These are phyloP conservation scores for Drosophila sulfurigaster DNA, from an alignment of 1,140 invertebrate genomes.

Conservation along the genomic window DNA sequence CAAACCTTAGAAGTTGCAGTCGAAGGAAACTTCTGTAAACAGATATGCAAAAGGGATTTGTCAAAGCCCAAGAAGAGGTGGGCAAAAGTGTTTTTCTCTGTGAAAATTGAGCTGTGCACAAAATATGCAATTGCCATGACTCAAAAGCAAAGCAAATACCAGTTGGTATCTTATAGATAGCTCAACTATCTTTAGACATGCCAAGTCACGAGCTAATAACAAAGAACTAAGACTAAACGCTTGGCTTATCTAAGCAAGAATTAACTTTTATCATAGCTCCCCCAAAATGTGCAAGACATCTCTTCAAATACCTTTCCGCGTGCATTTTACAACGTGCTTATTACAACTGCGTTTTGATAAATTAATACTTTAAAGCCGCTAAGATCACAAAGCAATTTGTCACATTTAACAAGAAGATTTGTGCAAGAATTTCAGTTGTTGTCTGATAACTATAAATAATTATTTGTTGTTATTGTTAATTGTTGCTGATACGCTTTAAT, in stretches of 20 bases:
- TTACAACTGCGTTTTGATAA: not conserved
- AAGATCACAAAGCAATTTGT: conserved; percentile 50
- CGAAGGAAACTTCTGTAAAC: conserved; percentile 12
- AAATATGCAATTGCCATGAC: not conserved
- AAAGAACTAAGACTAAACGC: not conserved
- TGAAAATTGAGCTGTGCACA: conserved; percentile 14
- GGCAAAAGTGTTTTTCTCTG: not conserved
- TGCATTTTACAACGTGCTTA: conserved; percentile 10
- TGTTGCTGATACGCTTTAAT: conserved; percentile 53
- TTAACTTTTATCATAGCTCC: not conserved
- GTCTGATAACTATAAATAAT: conserved; percentile 30
- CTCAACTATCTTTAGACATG: too few relatives aligned
- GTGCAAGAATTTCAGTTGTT: conserved; percentile 21
- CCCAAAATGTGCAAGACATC: not conserved
- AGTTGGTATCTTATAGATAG: too few relatives aligned
- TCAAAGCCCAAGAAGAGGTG: not conserved
- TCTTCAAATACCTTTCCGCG: conserved; percentile 7
- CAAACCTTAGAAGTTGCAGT: conserved; percentile 31
- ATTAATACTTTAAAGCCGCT: not conserved
- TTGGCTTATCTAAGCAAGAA: conserved; percentile 1
- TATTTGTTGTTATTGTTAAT: conserved; percentile 40
- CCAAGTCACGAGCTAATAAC: not conserved
- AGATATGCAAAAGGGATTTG: conserved; percentile 26
- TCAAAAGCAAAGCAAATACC: not conserved
- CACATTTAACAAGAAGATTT: conserved; percentile 49